A percentile compares a stretch with the other conserved stretches of the same genome.
Conservation (phyloP, 2,797 vertebrate genomes). For the Brachyrhaphis roseni region DNA sequence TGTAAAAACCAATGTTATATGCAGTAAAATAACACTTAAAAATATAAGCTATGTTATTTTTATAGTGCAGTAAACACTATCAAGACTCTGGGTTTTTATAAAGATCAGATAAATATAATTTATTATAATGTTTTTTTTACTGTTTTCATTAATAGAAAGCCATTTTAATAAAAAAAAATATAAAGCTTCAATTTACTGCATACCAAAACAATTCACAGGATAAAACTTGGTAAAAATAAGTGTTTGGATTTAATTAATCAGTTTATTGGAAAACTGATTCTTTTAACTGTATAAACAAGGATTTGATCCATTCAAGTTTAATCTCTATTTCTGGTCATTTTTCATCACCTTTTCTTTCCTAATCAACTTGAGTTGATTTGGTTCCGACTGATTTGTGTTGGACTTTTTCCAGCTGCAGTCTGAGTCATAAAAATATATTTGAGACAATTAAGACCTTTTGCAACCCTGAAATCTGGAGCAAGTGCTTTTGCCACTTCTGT, state of each 20-base stretch:
- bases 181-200: too few relatives aligned
- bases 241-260: not conserved
- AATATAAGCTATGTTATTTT: not conserved
- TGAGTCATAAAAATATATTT: too few relatives aligned
- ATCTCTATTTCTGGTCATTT: not conserved
- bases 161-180: too few relatives aligned
- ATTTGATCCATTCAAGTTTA: not conserved
- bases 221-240: too few relatives aligned
- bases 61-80: not conserved
- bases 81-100: not conserved
- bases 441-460: not conserved
- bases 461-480: not conserved
- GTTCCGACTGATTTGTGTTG: not conserved
- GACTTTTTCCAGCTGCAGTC: not conserved
- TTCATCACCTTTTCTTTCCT: not conserved
- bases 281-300: not conserved
- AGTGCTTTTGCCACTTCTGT: not conserved
- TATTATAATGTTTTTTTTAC: not conserved
- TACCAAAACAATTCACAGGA: too few relatives aligned
- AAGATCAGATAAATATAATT: not conserved
- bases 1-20: not conserved
- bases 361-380: not conserved
- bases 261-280: not conserved
- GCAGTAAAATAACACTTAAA: not conserved
- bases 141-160: not conserved